These are phyloP conservation scores for Halictus rubicundus DNA, from an alignment of 1,140 invertebrate species.

Conservation along the genomic window DNA sequence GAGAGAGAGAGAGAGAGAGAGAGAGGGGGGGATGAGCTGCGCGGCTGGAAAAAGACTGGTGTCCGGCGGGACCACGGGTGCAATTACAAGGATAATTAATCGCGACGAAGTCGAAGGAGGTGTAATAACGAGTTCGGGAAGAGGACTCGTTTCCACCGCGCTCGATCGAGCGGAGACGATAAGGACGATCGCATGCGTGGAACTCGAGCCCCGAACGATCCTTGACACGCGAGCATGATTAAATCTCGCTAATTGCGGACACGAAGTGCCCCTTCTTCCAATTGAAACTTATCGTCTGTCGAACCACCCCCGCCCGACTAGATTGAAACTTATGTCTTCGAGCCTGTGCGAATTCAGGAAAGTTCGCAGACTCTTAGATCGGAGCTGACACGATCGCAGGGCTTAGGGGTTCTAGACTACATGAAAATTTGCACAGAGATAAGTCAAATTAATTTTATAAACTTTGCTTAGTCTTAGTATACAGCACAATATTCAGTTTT, in stretches of 20 bases:
- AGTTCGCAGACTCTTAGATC: background rate
- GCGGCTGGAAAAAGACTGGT: conserved; percentile 43
- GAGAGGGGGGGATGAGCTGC: conserved; percentile 31
- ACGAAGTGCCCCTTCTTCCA: background rate
- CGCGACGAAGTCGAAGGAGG: conserved; percentile 24
- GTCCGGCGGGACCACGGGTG: background rate
- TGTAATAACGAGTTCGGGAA: conserved; percentile 12
- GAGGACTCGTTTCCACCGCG: background rate
- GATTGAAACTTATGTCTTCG: background rate
- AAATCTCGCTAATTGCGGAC: conserved; percentile 41
- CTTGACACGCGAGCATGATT: conserved; percentile 30
- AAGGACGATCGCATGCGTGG: conserved; percentile 14
- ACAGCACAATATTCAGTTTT: too few relatives aligned
- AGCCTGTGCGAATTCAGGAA: background rate
- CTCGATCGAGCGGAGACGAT: conserved; percentile 25
- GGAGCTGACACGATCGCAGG: too few relatives aligned
- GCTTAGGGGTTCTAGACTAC: too few relatives aligned
- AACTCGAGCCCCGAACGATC: conserved; percentile 20
- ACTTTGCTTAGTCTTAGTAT: too few relatives aligned
- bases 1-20: background rate
- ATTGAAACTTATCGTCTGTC: conserved; percentile 14
- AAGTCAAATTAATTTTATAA: too few relatives aligned
- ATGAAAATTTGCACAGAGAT: too few relatives aligned
- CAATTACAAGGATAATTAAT: conserved; percentile 51
- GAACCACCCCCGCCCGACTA: background rate